These are phyloP conservation scores for Nineta flava DNA, from an alignment of 2,888 invertebrate species.

Conservation along the genomic window DNA sequence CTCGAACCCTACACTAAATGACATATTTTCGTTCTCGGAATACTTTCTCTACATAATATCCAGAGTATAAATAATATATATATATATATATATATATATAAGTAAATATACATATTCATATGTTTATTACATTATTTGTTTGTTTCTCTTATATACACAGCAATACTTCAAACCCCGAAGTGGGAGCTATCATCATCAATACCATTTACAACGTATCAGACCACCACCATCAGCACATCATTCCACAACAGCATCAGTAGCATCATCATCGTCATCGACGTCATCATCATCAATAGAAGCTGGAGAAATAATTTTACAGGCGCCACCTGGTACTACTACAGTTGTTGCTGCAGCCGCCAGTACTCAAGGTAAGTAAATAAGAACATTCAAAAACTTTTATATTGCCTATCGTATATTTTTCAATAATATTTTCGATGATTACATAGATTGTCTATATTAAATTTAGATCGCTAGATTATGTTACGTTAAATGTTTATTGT, in stretches of 20 bases:
- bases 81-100: background rate
- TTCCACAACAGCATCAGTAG: conserved; percentile 17
- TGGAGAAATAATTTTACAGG: background rate
- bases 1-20: background rate
- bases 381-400: conserved; percentile 10
- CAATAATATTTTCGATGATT: background rate
- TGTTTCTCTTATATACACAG: conserved; percentile 12
- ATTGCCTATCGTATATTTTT: conserved; percentile 5
- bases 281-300: conserved; percentile 8
- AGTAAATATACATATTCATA: background rate
- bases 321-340: background rate
- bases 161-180: conserved; percentile 18
- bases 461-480: no score
- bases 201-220: conserved; percentile 17
- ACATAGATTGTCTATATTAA: background rate
- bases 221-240: conserved; percentile 7
- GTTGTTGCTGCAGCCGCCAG: background rate
- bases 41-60: no score
- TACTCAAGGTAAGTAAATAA: conserved; percentile 20
- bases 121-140: background rate
- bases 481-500: no score
- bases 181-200: conserved; percentile 16
- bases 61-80: background rate
- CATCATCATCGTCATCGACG: conserved; percentile 19
- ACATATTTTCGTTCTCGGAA: background rate